Percentiles rank a stretch among this genome's conserved stretches.
These are phyloP conservation scores for Seriola aureovittata DNA, from an alignment of 2,113 vertebrate genomes.

Conservation along the genomic window DNA sequence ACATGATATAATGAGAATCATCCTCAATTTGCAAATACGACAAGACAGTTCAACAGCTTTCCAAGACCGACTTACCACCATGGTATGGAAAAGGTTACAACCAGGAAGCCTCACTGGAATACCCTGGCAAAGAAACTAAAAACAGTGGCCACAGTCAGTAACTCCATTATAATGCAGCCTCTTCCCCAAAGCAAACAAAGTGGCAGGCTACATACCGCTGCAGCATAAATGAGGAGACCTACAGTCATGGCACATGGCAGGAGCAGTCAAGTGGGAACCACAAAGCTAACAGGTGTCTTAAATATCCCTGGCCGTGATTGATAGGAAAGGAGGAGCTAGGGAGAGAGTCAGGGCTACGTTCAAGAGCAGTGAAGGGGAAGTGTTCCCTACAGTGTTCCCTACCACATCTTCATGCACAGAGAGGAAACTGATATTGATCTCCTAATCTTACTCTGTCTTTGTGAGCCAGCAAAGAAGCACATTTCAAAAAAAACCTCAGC, in stretches of 20 bases:
- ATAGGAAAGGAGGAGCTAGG: background rate
- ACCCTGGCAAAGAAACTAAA: background rate
- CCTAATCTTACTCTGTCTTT: background rate
- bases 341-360: background rate
- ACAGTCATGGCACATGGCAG: background rate
- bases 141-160: background rate
- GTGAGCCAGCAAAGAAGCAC: conserved; percentile 1
- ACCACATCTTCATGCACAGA: background rate
- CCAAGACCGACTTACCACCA: no score
- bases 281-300: background rate
- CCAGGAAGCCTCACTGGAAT: background rate
- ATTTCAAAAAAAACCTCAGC: background rate
- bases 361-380: background rate
- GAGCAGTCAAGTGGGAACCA: background rate
- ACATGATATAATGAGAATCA: no score
- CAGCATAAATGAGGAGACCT: background rate
- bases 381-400: background rate
- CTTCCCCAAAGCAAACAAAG: background rate
- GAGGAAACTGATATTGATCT: conserved; percentile 4
- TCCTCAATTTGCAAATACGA: no score
- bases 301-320: background rate
- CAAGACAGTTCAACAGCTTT: no score
- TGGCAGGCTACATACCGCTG: background rate
- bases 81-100: background rate
- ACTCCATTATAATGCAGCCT: background rate